Base-by-base conservation (phyloP, 2,888 invertebrate genomes). In the Elysia crispata region DNA sequence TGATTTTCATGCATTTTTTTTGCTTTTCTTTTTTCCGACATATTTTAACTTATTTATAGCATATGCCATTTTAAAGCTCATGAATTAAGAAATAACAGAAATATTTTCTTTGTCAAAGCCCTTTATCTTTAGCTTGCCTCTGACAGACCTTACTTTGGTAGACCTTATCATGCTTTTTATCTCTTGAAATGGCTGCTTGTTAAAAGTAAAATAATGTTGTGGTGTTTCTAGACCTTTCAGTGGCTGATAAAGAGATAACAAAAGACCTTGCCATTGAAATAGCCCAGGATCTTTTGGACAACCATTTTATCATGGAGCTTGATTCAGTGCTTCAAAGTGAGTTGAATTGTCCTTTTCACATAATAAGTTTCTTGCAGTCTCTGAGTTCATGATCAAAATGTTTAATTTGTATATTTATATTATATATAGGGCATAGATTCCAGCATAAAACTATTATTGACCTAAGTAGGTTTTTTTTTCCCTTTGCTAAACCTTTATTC, bases 271-370 rank as follows among this genome's bases (percentile, higher is more conserved):
- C 86, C 23, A 33, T 81, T 20, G 81, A 82, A 18, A 83, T 89
- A n/a, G 85, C 85, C 13, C 87, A 88, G 82, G 76, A 79, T 50
- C 81, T 89, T 66, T 67, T 88, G 73, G 86, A 88, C 76, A 81
- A 84, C 79, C 84, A 85, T 11, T 80, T 87, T 30, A 85, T 89
- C 15, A 81, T 84, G 13, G 86, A 86, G 77, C 82, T 88, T 20
- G 88, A 88, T 50, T 79, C 75, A 50, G 74, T 11, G 3, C 11
- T 41, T 41, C 41, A 41, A 41, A 41, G 41, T 41, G 41, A 41
- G 41, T 41, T 41, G 3, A 41, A 41, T 11, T 41, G n/a, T n/a
- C n/a, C n/a, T n/a, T n/a, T n/a, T n/a, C n/a, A n/a, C n/a, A n/a
- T n/a, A n/a, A n/a, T n/a, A n/a, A n/a, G n/a, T n/a, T n/a, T n/a